Evolutionary conservation across 2,888 invertebrate genomes (phyloP), one percentile per base, ranked within the genome.

Genomic region (Helobdella robusta): DNA sequence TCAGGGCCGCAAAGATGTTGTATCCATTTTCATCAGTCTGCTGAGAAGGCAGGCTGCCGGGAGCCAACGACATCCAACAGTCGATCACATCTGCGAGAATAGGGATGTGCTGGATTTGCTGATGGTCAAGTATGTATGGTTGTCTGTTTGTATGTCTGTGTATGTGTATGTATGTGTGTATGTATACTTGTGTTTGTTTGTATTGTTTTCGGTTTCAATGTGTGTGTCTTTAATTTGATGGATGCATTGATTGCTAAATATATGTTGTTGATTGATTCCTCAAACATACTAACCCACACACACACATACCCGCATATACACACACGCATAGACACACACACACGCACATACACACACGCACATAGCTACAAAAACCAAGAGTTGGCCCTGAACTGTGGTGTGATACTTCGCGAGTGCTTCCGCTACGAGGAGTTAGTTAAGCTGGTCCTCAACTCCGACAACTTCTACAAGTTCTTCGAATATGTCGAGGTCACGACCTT

Each of bases 401-500:
- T 91, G 72, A 99, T 99, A 98, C 84, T 99, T 73, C 84, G 98
- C 67, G 98, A 99, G 81, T 98, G 97, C 83, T 91, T 94, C 73
- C 85, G 98, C 80, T 93, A 95, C 78, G 97, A 98, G 83, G 93
- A 93, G 67, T 84, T 98, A 79, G 95, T 97, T 70, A 95, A 95
- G 84, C 93, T 97, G 74, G 91, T 99, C 87, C 85, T 99, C 75
- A 88, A 92, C 83, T 91, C 93, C 69, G 91, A 93, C 74, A 91
- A 94, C 81, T 98, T 99, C 85, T 98, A 94, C 82, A 92, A 95
- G 83, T 98, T 99, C 85, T 99, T 98, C 84, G 87, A 89, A 82
- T 99, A 95, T 81, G 97, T 99, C 76, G 98, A 99, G 84, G 93
- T 97, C 73, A 95, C 97, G 73, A 97, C 97, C 73, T 99, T 99